These are phyloP conservation scores for Sminthopsis crassicaudata DNA, from an alignment of 2,113 vertebrate species.

Conservation along the genomic window DNA sequence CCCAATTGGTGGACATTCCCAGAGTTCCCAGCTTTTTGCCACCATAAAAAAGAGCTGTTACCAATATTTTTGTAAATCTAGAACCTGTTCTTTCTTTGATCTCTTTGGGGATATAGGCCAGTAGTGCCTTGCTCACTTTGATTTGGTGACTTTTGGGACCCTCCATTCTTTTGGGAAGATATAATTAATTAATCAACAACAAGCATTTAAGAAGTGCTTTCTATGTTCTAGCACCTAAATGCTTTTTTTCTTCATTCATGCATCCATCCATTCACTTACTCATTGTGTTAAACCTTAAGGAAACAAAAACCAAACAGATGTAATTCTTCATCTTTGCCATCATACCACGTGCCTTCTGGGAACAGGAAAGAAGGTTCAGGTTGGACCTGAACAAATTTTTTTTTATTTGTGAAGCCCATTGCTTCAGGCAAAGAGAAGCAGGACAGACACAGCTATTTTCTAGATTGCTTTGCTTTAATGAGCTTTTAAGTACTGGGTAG, in stretches of 20 bases:
- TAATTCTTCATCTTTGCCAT: neutral
- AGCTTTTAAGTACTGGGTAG: neutral
- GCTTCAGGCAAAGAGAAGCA: neutral
- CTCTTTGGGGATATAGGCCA: neutral
- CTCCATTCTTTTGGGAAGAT: neutral
- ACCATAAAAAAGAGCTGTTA: neutral
- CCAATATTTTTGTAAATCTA: neutral
- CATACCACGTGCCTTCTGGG: neutral
- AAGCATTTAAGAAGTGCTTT: neutral
- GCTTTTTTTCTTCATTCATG: neutral
- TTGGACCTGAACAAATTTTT: neutral
- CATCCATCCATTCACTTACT: neutral
- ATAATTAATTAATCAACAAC: neutral
- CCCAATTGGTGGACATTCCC: neutral
- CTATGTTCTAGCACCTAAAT: neutral
- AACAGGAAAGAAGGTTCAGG: neutral
- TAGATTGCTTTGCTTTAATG: neutral
- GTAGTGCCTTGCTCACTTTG: neutral
- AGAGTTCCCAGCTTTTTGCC: neutral
- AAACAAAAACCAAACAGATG: neutral
- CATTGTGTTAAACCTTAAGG: neutral
- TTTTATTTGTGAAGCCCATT: constrained; percentile 28
- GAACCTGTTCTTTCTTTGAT: neutral
- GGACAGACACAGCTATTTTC: neutral
- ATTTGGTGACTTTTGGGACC: neutral